These are phyloP conservation scores for Tetanocera ferruginea DNA, from an alignment of 2,888 invertebrate genomes.

Conservation along the genomic window DNA sequence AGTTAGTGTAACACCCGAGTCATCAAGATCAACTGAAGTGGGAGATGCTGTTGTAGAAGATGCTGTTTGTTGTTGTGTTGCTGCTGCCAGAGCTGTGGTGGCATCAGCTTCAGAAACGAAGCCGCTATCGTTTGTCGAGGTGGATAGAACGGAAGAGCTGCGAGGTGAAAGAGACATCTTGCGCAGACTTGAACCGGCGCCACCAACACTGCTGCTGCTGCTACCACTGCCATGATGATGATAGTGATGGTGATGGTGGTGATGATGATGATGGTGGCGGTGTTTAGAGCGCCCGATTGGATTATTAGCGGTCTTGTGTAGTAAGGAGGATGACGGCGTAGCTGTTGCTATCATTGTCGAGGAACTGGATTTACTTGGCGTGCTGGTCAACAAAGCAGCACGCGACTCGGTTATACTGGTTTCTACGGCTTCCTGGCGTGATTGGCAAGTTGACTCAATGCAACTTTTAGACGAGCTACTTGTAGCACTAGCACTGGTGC, in stretches of 20 bases:
- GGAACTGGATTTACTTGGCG: slow-evolving; percentile 43
- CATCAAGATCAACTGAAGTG: slow-evolving; percentile 56
- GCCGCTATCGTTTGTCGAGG: slow-evolving; percentile 30
- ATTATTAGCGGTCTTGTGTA: slow-evolving; percentile 68
- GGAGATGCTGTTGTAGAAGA: slow-evolving; percentile 34
- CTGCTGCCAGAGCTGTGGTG: slow-evolving; percentile 37
- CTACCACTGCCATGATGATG: slow-evolving; percentile 59
- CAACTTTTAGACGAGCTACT: slow-evolving; percentile 18
- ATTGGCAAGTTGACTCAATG: slow-evolving; percentile 44
- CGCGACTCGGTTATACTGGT: slow-evolving; percentile 34
- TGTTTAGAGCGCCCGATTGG: slow-evolving; percentile 65
- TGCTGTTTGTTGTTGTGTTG: slow-evolving; percentile 35
- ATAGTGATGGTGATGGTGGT: slow-evolving; percentile 66
- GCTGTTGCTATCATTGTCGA: slow-evolving; percentile 30
- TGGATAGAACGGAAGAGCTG: slow-evolving; percentile 21
- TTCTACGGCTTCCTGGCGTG: slow-evolving; percentile 42
- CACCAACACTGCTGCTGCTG: slow-evolving; percentile 23
- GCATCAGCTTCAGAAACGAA: slow-evolving; percentile 31
- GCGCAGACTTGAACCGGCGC: slow-evolving; percentile 4
- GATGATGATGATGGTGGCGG: slow-evolving; percentile 64
- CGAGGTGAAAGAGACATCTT: slow-evolving; percentile 16
- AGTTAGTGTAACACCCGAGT: slow-evolving; percentile 66
- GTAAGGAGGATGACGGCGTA: slow-evolving; percentile 42
- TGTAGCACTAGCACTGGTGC: slow-evolving; percentile 23
- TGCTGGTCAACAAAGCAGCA: slow-evolving; percentile 45